Evolutionary conservation across 2,797 vertebrate species (phyloP).

Genomic region (Bothrops alternatus): DNA sequence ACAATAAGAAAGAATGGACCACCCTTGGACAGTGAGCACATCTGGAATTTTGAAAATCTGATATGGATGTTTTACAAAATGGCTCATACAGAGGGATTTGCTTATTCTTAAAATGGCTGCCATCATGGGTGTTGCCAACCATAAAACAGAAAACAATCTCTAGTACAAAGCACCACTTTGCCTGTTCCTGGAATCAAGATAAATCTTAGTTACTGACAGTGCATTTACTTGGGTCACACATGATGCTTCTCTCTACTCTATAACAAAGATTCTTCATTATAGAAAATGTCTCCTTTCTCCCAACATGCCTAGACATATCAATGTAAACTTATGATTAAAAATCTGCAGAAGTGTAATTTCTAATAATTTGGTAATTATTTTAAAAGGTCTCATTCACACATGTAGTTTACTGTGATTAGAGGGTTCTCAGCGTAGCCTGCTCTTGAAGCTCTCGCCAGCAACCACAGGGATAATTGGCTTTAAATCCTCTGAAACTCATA

Average conservation of each 20-base stretch:
- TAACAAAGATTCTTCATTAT: not conserved
- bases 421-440: not conserved
- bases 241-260: not conserved
- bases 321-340: constrained; percentile 17
- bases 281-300: not conserved
- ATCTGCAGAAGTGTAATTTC: constrained; percentile 6
- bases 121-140: too few species aligned
- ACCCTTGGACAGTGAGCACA: not conserved
- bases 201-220: not conserved
- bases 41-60: not conserved
- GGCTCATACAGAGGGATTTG: too few species aligned
- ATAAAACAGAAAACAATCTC: too few species aligned
- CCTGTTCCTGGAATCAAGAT: not conserved
- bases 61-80: too few species aligned
- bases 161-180: not conserved
- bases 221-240: not conserved
- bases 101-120: too few species aligned
- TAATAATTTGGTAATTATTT: constrained; percentile 5
- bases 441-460: not conserved
- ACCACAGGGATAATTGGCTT: constrained; percentile 7
- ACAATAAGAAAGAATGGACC: not conserved
- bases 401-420: constrained; percentile 8
- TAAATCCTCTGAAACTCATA: constrained; percentile 10
- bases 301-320: not conserved
- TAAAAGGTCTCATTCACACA: constrained; percentile 14